Evolutionary conservation across 2,888 invertebrate species (phyloP), one percentile per base, ranked within the genome.

Genomic region (Phymatocera aterrima): DNA sequence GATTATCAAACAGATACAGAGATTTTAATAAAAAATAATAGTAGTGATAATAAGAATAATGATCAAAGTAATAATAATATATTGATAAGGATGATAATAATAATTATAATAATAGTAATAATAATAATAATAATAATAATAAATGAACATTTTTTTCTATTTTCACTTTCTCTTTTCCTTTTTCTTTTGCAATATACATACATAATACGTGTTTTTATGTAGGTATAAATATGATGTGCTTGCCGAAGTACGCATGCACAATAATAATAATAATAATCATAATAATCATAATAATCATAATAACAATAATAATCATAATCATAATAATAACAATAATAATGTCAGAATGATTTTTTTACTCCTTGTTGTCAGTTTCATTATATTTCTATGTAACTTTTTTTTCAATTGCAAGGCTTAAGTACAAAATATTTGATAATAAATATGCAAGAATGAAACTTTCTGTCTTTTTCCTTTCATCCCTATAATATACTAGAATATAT

Each of bases 371-470:
- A n/a, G n/a, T 8, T 54, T 68, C 15, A 10, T 10, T 21, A 34
- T 48, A 31, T 61, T 61, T 34, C 15, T 34, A 6, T 34, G n/a
- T 37, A 18, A 18, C 3, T 64, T 5, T 51, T 72, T 48, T 31
- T 28, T 68, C 43, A 68, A 46, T 46, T 46, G 40, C 34, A 48
- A 48, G 31, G 15, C 28, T 72, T 72, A 72, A 72, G 72, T 72
- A 72, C 72, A 72, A 72, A 72, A 72, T 72, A 31, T 72, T 31
- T 51, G 2, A 31, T 51, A 31, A 34, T 51, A 51, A 72, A 72
- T 68, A 68, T 43, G 28, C 43, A 21, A 28, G 24, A 43, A 51
- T 34, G 18, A 72, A 72, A 43, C 46, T 46, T 40, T 68, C 34
- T 68, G 6, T 10, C 6, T 21, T 28, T 64, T 37, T 34, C 8